Conservation (phyloP, 2,113 vertebrate species). For the Hucho hucho region DNA sequence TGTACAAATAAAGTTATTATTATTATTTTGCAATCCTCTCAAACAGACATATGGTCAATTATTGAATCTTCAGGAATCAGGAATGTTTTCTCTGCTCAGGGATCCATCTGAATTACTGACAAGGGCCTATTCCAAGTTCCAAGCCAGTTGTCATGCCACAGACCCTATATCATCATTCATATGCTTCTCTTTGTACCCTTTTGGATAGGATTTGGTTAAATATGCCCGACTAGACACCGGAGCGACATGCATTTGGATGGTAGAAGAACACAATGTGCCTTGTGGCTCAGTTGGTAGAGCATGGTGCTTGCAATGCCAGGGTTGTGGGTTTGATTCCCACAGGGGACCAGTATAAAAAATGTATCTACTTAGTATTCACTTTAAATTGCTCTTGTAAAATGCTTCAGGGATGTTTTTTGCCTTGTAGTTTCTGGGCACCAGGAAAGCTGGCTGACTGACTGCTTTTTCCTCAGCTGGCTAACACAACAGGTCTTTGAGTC, state of each 20-base stretch:
- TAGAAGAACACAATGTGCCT: not conserved
- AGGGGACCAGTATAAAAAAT: too few species aligned
- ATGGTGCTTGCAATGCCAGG: too few species aligned
- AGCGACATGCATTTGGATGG: not conserved
- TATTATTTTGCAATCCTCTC: slow-evolving; percentile 29
- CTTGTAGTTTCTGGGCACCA: not conserved
- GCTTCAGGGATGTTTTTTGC: not conserved
- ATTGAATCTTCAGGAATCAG: slow-evolving; percentile 18
- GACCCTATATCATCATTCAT: not conserved
- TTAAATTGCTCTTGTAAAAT: not conserved
- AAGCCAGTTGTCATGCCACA: not conserved
- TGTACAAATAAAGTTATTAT: not conserved
- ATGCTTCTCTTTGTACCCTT: too few species aligned
- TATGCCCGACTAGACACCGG: not conserved
- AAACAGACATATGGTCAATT: slow-evolving; percentile 49
- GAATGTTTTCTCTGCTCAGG: slow-evolving; percentile 10
- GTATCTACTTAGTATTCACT: too few species aligned
- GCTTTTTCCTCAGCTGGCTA: slow-evolving; percentile 1
- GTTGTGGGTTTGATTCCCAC: too few species aligned
- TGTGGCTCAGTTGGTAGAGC: not conserved
- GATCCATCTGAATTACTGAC: not conserved
- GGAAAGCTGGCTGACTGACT: not conserved
- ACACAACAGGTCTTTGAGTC: not conserved
- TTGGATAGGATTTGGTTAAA: not conserved
- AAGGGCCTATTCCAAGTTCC: not conserved